Percentiles rank a stretch among this genome's conserved stretches.
phyloP scores from a whole-genome alignment of 1,140 invertebrate species.

The Anastrepha ludens region DNA sequence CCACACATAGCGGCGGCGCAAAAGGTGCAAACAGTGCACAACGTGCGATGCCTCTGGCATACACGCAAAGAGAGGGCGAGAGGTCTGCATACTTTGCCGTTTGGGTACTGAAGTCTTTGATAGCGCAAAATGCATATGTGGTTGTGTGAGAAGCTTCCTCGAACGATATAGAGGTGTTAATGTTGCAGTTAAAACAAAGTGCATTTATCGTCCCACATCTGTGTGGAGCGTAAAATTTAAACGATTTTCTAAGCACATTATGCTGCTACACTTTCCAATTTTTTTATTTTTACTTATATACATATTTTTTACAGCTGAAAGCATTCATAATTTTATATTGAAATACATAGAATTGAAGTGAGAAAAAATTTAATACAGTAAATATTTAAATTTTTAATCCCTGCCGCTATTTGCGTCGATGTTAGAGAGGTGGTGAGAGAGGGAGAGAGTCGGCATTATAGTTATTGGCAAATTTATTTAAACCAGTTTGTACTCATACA shows the following conservation, averaged over 20 bases:
- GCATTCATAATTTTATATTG: not conserved
- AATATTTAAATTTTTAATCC: too few species aligned
- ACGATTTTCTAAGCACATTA: constrained; percentile 13
- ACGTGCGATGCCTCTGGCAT: not conserved
- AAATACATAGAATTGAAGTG: not conserved
- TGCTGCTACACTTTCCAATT: not conserved
- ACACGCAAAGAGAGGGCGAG: not conserved
- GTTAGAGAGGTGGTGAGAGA: too few species aligned
- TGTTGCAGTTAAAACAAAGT: constrained; percentile 25
- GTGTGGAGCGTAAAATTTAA: constrained; percentile 3
- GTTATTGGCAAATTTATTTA: too few species aligned
- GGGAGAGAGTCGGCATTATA: too few species aligned
- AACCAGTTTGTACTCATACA: too few species aligned
- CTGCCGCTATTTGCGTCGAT: too few species aligned
- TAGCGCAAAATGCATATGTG: not conserved
- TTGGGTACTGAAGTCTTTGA: not conserved
- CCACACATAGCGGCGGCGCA: not conserved
- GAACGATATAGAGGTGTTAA: not conserved
- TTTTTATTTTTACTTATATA: not conserved
- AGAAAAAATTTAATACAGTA: too few species aligned
- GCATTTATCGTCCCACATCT: not conserved
- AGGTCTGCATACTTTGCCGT: not conserved
- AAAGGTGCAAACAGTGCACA: constrained; percentile 24
- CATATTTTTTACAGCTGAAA: not conserved
- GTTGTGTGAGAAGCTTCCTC: not conserved